Percentiles rank a stretch among this genome's conserved stretches.
These are phyloP conservation scores for Sebastes matsubarae DNA, from an alignment of 2,797 vertebrate species.

Conservation along the genomic window DNA sequence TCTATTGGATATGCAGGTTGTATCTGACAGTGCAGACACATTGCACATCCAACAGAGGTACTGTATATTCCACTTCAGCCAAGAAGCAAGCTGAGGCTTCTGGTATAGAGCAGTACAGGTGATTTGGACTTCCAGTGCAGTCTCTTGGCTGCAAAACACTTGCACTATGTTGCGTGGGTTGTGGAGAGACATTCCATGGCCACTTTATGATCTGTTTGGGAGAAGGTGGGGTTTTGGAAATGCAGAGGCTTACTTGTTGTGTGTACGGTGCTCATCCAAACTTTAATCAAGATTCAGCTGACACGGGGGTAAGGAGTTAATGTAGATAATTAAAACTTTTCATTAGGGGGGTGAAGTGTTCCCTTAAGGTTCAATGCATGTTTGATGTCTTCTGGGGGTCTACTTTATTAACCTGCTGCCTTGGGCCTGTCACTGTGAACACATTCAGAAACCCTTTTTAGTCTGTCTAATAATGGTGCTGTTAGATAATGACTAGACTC, in stretches of 20 bases:
- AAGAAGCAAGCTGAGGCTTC: conserved; percentile 23
- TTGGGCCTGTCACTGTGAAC: conserved; percentile 26
- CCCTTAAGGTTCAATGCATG: conserved; percentile 47
- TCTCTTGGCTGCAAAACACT: conserved; percentile 35
- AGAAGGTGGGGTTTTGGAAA: conserved; percentile 3
- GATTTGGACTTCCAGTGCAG: conserved; percentile 21
- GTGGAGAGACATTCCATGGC: conserved; percentile 33
- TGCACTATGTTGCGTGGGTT: conserved; percentile 37
- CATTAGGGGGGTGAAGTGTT: conserved; percentile 44
- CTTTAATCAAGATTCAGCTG: conserved; percentile 64
- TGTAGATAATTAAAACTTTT: conserved; percentile 64
- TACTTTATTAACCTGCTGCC: conserved; percentile 63
- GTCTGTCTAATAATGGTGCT: conserved; percentile 20
- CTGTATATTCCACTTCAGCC: conserved; percentile 20
- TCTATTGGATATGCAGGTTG: conserved; percentile 18
- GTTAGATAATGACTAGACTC: conserved; percentile 37
- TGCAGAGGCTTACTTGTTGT: conserved; percentile 33
- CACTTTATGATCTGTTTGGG: conserved; percentile 44
- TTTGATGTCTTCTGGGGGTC: conserved; percentile 48
- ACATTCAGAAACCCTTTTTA: conserved; percentile 32
- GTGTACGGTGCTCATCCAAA: conserved; percentile 22
- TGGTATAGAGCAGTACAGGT: conserved; percentile 9
- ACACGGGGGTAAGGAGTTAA: conserved; percentile 55
- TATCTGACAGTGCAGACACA: conserved; percentile 33
- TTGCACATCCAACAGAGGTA: conserved; percentile 23